These are phyloP conservation scores for Acanthosepion esculentum DNA, from an alignment of 2,888 invertebrate species.

Conservation along the genomic window DNA sequence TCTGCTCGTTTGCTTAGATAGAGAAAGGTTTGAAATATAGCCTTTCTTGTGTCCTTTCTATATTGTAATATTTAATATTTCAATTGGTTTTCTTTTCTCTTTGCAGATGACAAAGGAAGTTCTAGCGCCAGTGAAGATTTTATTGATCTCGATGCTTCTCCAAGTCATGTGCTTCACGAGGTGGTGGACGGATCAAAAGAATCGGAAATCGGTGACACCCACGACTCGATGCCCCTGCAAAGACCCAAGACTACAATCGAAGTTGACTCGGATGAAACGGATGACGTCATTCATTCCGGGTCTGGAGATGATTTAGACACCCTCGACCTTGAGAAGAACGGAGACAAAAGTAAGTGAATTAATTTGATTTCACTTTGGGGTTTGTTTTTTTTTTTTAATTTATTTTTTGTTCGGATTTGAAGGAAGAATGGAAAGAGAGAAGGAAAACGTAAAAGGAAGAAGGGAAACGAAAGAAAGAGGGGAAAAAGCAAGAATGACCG, in stretches of 20 bases:
- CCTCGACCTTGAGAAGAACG: not conserved
- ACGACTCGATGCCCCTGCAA: not conserved
- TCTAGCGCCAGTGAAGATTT: conserved; percentile 43
- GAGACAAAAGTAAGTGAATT: conserved; percentile 34
- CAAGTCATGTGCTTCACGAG: conserved; percentile 41
- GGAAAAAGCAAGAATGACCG: too few relatives aligned
- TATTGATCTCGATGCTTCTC: conserved; percentile 41
- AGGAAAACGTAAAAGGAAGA: too few relatives aligned
- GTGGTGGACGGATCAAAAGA: conserved; percentile 35
- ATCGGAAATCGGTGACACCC: conserved; percentile 34
- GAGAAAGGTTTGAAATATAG: too few relatives aligned
- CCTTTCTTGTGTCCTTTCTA: not conserved
- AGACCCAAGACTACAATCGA: conserved; percentile 12
- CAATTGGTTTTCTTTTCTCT: not conserved
- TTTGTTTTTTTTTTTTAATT: not conserved
- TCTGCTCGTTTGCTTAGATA: too few relatives aligned
- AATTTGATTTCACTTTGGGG: not conserved
- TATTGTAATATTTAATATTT: not conserved
- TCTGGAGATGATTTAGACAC: conserved; percentile 34
- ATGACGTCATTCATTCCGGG: conserved; percentile 38
- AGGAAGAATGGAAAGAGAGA: too few relatives aligned
- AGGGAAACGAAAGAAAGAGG: too few relatives aligned
- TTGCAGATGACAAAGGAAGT: conserved; percentile 41
- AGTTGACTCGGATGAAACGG: not conserved
- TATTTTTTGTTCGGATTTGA: too few relatives aligned